Evolutionary conservation across 2,113 vertebrate genomes (phyloP).

Genomic region (Tyrannus savana): DNA sequence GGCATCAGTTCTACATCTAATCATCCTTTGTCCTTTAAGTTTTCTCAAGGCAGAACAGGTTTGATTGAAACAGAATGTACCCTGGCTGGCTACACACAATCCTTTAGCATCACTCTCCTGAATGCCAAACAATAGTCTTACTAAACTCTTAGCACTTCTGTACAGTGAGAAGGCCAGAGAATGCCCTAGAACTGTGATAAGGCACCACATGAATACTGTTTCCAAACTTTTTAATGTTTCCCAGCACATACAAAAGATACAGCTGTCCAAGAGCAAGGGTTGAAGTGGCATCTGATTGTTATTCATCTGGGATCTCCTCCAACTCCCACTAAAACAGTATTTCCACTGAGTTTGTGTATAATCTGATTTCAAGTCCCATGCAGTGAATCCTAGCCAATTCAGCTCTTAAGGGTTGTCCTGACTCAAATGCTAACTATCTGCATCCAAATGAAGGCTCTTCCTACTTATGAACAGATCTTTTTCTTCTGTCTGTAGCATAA

Average conservation of each 20-base stretch:
- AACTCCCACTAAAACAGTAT: slow-evolving; percentile 31
- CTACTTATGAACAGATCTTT: neutral
- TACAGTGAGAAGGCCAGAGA: neutral
- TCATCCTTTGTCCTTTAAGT: neutral
- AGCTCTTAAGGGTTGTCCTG: slow-evolving; percentile 30
- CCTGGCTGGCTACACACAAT: neutral
- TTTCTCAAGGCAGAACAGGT: neutral
- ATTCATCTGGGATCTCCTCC: slow-evolving; percentile 49
- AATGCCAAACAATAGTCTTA: neutral
- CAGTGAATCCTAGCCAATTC: slow-evolving; percentile 23
- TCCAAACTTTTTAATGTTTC: slow-evolving; percentile 56
- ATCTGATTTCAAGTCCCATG: slow-evolving; percentile 44
- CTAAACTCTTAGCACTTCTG: neutral
- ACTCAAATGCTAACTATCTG: slow-evolving; percentile 40
- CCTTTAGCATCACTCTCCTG: neutral
- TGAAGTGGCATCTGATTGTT: slow-evolving; percentile 54
- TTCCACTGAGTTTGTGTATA: slow-evolving; percentile 14
- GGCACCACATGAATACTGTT: neutral
- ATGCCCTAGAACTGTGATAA: neutral
- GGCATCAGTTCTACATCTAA: neutral
- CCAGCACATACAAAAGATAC: slow-evolving; percentile 42
- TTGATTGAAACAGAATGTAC: slow-evolving; percentile 19
- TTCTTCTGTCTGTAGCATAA: neutral
- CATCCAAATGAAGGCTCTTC: slow-evolving; percentile 25
- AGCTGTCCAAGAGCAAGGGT: slow-evolving; percentile 25